Base-by-base conservation (phyloP, 1,140 invertebrate species). In the Saccostrea cuccullata region DNA sequence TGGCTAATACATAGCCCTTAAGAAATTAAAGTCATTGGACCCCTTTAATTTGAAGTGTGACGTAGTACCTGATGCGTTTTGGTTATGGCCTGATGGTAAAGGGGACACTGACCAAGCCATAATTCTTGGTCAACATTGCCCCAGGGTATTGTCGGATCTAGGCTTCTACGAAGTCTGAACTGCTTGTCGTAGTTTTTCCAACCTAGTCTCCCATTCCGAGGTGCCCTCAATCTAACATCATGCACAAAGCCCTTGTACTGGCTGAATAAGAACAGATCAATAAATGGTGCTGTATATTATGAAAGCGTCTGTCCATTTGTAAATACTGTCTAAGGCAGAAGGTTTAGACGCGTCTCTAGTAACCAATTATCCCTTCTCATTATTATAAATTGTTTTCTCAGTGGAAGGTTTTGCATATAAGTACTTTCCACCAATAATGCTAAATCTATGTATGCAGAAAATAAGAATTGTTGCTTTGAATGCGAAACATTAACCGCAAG, bases 141-240 rank as follows among this genome's bases (percentile, higher is more conserved):
- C 87, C 83, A 88, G 0, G 83, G 77, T 55, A 64, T 85, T 1
- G 40, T 23, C n/a, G 87, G 87, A 58, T 88, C 58, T 12, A 23
- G 36, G 17, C 64, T 70, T 23, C 84, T 64, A 2, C 87, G 47
- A 11, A 88, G 58, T 0, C 84, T 26, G 67, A 64, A 88, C 55
- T 88, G 84, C 23, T 89, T 77, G 36, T 89, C 82, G 40, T 87
- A 89, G n/a, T 26, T 23, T 73, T 73, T 58, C 58, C 60, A 88
- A n/a, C 84, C 20, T 9, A 40, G 2, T 82, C 47, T n/a, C 9
- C 55, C 47, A 73, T 55, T 73, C 17, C 84, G 26, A 30, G 0
- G 0, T 8, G 84, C 84, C 17, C 55, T 56, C 0, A 85, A 47
- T 11, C 87, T 20, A n/a, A 88, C 77, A 55, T 56, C 64, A 64